Percentiles rank a stretch among this genome's conserved stretches.
Conservation (phyloP, 2,113 vertebrate genomes). For the Gymnocephalus cernua region DNA sequence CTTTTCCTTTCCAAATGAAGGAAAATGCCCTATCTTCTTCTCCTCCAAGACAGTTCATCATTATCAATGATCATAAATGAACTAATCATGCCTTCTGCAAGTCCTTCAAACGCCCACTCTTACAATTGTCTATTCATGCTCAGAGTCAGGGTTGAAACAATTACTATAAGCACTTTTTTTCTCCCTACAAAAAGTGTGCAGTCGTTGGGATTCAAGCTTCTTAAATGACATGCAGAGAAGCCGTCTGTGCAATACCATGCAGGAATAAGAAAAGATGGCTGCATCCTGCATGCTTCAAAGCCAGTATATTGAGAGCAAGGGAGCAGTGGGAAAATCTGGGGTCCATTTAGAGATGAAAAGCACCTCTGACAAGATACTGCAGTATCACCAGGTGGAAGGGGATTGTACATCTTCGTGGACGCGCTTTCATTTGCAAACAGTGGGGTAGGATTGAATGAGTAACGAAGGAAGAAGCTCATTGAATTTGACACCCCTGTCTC, state of each 20-base stretch:
- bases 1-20: constrained; percentile 23
- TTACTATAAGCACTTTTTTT: constrained; percentile 37
- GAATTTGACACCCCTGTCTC: constrained; percentile 77
- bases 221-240: constrained; percentile 82
- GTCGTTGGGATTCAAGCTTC: constrained; percentile 62
- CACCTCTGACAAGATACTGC: constrained; percentile 48
- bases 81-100: constrained; percentile 71
- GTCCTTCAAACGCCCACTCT: constrained; percentile 57
- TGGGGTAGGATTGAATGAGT: constrained; percentile 42
- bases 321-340: constrained; percentile 42
- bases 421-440: constrained; percentile 64
- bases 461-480: constrained; percentile 67
- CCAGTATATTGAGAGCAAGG: constrained; percentile 88
- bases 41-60: constrained; percentile 79
- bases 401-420: constrained; percentile 24
- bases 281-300: constrained; percentile 84
- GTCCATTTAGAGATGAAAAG: constrained; percentile 49
- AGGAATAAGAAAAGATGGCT: constrained; percentile 76
- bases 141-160: constrained; percentile 45
- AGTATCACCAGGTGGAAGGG: constrained; percentile 39
- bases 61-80: constrained; percentile 40
- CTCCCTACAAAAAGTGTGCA: constrained; percentile 46
- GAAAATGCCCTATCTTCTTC: constrained; percentile 29
- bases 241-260: constrained; percentile 80
- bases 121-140: constrained; percentile 73